phyloP scores from a whole-genome alignment of 2,888 invertebrate genomes.

The Eristalis tenax region DNA sequence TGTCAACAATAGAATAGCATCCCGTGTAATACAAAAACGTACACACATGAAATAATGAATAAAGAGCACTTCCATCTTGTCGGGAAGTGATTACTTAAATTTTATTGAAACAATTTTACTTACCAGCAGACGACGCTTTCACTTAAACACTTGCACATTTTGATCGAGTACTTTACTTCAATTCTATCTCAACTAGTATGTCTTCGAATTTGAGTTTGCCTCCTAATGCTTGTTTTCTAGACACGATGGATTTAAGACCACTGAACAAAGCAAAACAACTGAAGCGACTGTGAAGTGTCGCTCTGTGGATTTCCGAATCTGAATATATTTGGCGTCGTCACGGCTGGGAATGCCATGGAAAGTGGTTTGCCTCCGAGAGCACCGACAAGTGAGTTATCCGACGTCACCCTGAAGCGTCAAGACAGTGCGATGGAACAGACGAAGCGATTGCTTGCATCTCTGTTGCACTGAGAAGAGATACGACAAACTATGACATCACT shows the following conservation, averaged over 20 bases:
- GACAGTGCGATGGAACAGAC: background rate
- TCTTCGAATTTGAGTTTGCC: background rate
- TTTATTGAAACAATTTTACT: slow-evolving; percentile 28
- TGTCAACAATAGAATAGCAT: background rate
- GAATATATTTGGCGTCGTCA: slow-evolving; percentile 18
- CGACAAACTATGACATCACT: background rate
- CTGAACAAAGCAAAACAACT: slow-evolving; percentile 52
- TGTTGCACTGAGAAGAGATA: background rate
- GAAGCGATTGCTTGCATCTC: background rate
- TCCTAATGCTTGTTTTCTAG: background rate
- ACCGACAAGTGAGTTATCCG: background rate
- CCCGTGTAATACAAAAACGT: background rate
- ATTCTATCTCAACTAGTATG: background rate
- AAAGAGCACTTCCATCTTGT: slow-evolving; percentile 38
- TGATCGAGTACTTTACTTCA: background rate
- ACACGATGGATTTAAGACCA: background rate
- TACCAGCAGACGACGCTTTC: slow-evolving; percentile 65
- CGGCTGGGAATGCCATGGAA: slow-evolving; percentile 1
- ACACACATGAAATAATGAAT: slow-evolving; percentile 1
- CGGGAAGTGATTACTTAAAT: slow-evolving; percentile 1
- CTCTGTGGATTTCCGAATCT: background rate
- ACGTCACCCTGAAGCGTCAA: background rate
- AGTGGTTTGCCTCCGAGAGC: background rate
- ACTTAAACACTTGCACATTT: slow-evolving; percentile 66
- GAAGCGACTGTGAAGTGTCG: slow-evolving; percentile 24